A percentile compares a stretch with the other conserved stretches of the same genome.
phyloP scores from a whole-genome alignment of 37 sponge, comb jelly and placozoan genomes.

The Axinella damicornis region DNA sequence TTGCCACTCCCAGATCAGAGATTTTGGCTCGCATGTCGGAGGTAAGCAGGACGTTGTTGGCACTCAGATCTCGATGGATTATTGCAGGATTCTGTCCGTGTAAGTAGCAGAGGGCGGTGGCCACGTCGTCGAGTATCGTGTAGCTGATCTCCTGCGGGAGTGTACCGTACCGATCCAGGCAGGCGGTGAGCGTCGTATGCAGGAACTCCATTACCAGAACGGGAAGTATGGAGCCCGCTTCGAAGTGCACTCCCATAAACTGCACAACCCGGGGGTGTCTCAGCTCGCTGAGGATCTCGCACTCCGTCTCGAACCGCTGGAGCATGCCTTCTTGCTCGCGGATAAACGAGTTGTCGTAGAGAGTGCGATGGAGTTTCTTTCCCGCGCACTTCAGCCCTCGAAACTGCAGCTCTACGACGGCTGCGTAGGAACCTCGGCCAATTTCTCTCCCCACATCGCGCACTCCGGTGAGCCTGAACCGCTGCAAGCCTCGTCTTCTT shows the following conservation, averaged over 20 bases:
- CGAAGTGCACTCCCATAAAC: constrained; percentile 1
- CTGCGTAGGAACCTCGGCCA: constrained; percentile 16
- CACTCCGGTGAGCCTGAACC: constrained; percentile 2
- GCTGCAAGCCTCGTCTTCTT: neutral
- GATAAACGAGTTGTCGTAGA: neutral
- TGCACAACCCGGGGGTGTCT: constrained; percentile 4
- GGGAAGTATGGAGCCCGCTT: neutral
- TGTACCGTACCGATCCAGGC: neutral
- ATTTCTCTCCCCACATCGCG: neutral
- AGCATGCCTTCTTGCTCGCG: neutral
- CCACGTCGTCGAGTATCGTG: constrained; percentile 38
- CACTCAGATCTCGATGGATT: constrained; percentile 51
- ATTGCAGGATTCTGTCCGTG: constrained; percentile 23
- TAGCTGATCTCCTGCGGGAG: constrained; percentile 29
- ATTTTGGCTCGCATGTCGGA: constrained; percentile 47
- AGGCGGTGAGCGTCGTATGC: neutral
- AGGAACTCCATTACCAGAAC: constrained; percentile 31
- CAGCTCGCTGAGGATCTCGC: neutral
- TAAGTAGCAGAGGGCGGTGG: constrained; percentile 39
- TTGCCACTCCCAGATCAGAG: constrained; percentile 39
- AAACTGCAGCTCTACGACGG: constrained; percentile 17
- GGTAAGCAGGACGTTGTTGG: constrained; percentile 53
- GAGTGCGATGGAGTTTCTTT: neutral
- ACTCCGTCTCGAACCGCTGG: neutral
- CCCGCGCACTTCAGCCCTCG: constrained; percentile 22